phyloP scores from a whole-genome alignment of 2,797 vertebrate genomes.

The Microctenopoma stevenorrisi region DNA sequence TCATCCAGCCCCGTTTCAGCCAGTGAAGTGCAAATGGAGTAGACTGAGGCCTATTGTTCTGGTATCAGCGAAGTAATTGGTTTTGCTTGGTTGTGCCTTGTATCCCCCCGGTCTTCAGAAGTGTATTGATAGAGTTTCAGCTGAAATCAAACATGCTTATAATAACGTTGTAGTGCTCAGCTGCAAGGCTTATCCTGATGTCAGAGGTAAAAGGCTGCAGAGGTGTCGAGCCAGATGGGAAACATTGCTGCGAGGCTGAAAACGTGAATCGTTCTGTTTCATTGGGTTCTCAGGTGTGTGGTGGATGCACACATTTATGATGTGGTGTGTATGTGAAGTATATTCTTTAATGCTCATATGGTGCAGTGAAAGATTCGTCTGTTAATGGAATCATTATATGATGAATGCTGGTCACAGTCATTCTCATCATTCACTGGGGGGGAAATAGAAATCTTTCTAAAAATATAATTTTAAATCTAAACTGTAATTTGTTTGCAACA shows the following conservation, averaged over 20 bases:
- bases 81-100: constrained; percentile 4
- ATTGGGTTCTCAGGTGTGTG: constrained; percentile 48
- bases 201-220: constrained; percentile 45
- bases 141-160: constrained; percentile 9
- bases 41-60: background rate
- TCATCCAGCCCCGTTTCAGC: background rate
- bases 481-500: no score
- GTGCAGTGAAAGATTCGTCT: background rate
- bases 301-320: constrained; percentile 1
- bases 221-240: constrained; percentile 59
- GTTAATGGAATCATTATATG: constrained; percentile 10
- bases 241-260: constrained; percentile 41
- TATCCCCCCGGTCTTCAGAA: background rate
- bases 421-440: background rate
- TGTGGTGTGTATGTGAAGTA: constrained; percentile 1
- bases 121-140: constrained; percentile 4
- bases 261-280: constrained; percentile 22
- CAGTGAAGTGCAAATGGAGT: constrained; percentile 5
- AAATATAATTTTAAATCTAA: background rate
- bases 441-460: background rate
- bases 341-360: background rate
- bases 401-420: background rate
- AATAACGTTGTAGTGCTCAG: constrained; percentile 54
- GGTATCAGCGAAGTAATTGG: background rate
- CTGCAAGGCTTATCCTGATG: constrained; percentile 45